A percentile compares a stretch with the other conserved stretches of the same genome.
phyloP scores from a whole-genome alignment of 1,140 invertebrate genomes.

The Trissolcus basalis region DNA sequence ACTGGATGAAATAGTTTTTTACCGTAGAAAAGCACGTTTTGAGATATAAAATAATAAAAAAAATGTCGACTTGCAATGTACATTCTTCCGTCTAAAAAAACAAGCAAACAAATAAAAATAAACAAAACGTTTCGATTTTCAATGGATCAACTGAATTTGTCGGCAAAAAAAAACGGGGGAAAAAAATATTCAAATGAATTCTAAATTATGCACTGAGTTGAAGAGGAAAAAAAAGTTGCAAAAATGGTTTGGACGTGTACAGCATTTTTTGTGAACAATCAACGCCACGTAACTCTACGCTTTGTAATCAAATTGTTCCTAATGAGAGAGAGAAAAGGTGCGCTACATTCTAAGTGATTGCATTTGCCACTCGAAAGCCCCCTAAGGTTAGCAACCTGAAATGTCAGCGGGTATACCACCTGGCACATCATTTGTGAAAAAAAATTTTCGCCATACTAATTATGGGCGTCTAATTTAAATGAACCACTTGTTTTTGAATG shows the following conservation, averaged over 20 bases:
- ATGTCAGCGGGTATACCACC: constrained; percentile 50
- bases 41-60: no score
- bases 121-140: no score
- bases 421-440: constrained; percentile 36
- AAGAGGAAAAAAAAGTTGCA: no score
- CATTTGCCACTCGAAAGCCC: constrained; percentile 34
- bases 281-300: constrained; percentile 48
- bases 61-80: no score
- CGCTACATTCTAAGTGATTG: constrained; percentile 51
- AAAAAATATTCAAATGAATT: not conserved
- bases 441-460: constrained; percentile 23
- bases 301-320: constrained; percentile 59
- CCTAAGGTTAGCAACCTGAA: constrained; percentile 55
- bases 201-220: not conserved
- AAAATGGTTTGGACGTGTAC: constrained; percentile 20
- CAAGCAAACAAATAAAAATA: no score
- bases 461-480: constrained; percentile 45
- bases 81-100: no score
- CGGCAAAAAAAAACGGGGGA: not conserved
- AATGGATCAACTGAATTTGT: no score
- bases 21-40: constrained; percentile 15
- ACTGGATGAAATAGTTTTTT: constrained; percentile 6
- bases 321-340: constrained; percentile 56
- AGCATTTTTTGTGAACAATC: constrained; percentile 54
- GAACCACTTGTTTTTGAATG: constrained; percentile 44